Evolutionary conservation across 2,113 vertebrate genomes (phyloP).

Genomic region (Phrynosoma blainvillii): DNA sequence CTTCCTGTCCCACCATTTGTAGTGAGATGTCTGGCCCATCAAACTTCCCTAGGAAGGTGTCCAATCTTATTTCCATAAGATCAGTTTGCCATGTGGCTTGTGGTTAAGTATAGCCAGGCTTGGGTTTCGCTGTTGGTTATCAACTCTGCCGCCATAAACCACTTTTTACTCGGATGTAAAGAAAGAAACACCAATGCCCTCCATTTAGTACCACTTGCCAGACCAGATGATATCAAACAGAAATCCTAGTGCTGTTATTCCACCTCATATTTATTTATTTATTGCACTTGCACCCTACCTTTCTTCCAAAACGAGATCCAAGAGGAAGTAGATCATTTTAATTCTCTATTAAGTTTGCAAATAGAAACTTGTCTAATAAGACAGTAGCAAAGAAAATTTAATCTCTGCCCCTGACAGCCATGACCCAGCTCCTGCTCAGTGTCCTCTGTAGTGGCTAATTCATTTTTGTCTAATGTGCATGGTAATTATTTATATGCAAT

Average conservation of each 20-base stretch:
- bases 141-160: neutral
- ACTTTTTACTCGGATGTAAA: neutral
- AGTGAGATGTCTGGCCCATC: neutral
- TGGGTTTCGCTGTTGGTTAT: neutral
- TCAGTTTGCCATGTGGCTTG: neutral
- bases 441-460: neutral
- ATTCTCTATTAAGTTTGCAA: neutral
- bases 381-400: too few species aligned
- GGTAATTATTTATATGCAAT: neutral
- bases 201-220: neutral
- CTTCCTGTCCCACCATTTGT: neutral
- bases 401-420: too few species aligned
- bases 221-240: neutral
- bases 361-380: neutral
- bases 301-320: too few species aligned
- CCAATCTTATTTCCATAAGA: neutral
- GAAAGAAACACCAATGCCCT: neutral
- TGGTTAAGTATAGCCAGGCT: neutral
- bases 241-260: neutral
- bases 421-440: neutral
- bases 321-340: neutral
- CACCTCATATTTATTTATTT: neutral
- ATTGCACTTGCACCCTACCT: neutral
- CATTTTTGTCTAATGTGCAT: neutral
- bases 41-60: neutral